Conservation (phyloP, 2,888 invertebrate species). For the Ernsta delagoae region DNA sequence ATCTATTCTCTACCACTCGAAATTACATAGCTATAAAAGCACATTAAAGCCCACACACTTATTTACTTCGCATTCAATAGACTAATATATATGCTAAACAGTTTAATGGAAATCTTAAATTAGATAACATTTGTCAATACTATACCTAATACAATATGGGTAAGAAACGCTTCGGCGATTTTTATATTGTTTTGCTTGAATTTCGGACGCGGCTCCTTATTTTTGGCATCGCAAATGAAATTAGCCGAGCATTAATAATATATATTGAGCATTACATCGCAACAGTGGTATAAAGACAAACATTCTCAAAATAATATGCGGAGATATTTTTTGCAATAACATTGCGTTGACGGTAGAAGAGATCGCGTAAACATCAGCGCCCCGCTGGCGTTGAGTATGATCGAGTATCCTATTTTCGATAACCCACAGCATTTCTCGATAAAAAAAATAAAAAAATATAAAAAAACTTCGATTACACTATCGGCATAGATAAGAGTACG, state of each 20-base stretch:
- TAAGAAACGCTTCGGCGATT: not conserved
- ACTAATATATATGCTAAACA: constrained; percentile 18
- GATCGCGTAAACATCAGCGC: constrained; percentile 16
- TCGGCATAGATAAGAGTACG: constrained; percentile 55
- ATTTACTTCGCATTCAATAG: constrained; percentile 22
- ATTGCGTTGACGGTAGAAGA: constrained; percentile 3
- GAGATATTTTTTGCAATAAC: constrained; percentile 23
- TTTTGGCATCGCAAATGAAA: not conserved
- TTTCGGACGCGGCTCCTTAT: not conserved
- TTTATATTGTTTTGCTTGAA: constrained; percentile 3
- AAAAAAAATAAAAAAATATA: constrained; percentile 10
- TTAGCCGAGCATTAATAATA: not conserved
- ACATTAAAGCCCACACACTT: constrained; percentile 32
- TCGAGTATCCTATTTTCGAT: constrained; percentile 31
- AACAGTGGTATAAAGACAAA: constrained; percentile 12
- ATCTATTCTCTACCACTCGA: constrained; percentile 3
- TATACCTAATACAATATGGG: not conserved
- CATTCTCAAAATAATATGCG: constrained; percentile 18
- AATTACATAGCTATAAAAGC: constrained; percentile 32
- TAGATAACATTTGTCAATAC: constrained; percentile 14
- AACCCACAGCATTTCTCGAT: constrained; percentile 29
- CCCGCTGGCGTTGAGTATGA: not conserved
- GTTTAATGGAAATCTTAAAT: constrained; percentile 24
- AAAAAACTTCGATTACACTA: constrained; percentile 55
- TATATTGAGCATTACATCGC: no score